phyloP scores from a whole-genome alignment of 2,888 invertebrate species.

The Dolichopus griseipennis region DNA sequence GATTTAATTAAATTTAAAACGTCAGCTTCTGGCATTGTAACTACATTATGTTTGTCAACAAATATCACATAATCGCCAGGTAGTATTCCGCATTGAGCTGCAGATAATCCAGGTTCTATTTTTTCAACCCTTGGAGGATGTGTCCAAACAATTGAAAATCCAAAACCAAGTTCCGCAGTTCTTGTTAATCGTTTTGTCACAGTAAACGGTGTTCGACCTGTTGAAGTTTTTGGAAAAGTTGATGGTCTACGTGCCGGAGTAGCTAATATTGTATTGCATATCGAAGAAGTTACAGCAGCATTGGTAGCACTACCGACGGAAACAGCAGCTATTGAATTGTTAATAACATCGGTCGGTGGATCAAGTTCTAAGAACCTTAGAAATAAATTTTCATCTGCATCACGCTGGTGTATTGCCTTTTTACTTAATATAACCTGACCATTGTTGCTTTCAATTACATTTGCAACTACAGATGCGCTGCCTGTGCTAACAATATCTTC shows the following conservation, averaged over 20 bases:
- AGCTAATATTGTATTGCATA: slow-evolving; percentile 31
- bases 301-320: slow-evolving; percentile 42
- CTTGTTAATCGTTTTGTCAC: slow-evolving; percentile 56
- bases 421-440: slow-evolving; percentile 42
- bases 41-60: slow-evolving; percentile 78
- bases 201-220: slow-evolving; percentile 76
- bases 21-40: slow-evolving; percentile 69
- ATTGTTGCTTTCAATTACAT: slow-evolving; percentile 20
- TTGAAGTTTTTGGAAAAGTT: slow-evolving; percentile 26
- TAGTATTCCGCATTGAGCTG: slow-evolving; percentile 70
- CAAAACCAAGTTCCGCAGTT: slow-evolving; percentile 58
- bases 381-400: slow-evolving; percentile 66
- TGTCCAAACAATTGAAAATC: slow-evolving; percentile 84
- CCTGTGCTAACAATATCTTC: slow-evolving; percentile 35
- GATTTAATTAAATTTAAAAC: slow-evolving; percentile 56
- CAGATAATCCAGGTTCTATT: slow-evolving; percentile 71
- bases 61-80: slow-evolving; percentile 84
- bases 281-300: slow-evolving; percentile 43
- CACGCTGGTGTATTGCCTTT: slow-evolving; percentile 52
- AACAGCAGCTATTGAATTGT: slow-evolving; percentile 26
- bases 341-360: slow-evolving; percentile 55
- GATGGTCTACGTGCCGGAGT: slow-evolving; percentile 29
- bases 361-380: slow-evolving; percentile 71
- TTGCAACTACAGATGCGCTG: slow-evolving; percentile 28
- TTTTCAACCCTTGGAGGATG: slow-evolving; percentile 78